Evolutionary conservation across 2,797 vertebrate species (phyloP).

Genomic region (Acridotheres tristis): DNA sequence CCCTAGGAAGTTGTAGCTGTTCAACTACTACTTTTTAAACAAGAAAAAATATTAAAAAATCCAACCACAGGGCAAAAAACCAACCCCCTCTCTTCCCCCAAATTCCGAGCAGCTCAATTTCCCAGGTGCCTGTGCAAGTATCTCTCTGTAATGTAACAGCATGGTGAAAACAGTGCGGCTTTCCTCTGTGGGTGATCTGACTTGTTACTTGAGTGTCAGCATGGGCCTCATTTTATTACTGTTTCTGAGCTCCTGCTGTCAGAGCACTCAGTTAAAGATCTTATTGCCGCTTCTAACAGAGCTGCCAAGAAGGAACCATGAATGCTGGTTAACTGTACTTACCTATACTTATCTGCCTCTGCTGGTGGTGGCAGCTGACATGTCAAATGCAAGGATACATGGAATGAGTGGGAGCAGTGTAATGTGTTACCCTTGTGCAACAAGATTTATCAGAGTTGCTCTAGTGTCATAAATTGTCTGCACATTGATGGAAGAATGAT

Average conservation of each 20-base stretch:
- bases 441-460: not conserved
- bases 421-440: not conserved
- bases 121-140: not conserved
- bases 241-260: fast-evolving
- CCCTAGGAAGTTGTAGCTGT: not conserved
- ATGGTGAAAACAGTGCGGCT: not conserved
- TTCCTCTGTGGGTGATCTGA: not conserved
- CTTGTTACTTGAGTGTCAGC: not conserved
- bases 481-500: not conserved
- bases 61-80: not conserved
- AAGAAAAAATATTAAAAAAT: not conserved
- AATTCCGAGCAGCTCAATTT: fast-evolving
- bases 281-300: not conserved
- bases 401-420: not conserved
- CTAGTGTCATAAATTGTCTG: not conserved
- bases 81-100: fast-evolving
- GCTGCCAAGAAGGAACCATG: not conserved
- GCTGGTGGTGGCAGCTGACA: not conserved
- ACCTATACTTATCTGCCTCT: not conserved
- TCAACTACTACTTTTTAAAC: not conserved
- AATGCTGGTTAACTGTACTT: not conserved
- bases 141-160: not conserved
- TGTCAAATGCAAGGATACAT: not conserved
- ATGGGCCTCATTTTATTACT: not conserved
- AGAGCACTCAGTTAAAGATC: not conserved